Percentiles rank a stretch among this genome's conserved stretches.
Evolutionary conservation across 2,113 vertebrate species (phyloP).

Genomic region (Dasyornis broadbenti): DNA sequence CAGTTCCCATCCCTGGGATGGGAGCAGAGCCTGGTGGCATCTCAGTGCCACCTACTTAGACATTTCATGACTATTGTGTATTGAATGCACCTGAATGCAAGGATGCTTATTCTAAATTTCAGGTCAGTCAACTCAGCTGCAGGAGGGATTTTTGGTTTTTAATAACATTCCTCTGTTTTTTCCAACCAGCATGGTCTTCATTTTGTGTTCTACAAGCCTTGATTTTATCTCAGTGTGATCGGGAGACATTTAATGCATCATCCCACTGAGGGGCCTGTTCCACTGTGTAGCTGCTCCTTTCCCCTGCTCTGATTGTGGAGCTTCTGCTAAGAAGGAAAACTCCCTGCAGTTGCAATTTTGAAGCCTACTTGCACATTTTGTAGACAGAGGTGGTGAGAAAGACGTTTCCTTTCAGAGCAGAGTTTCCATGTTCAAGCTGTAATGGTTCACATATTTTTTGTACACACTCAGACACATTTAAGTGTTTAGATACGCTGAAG

Average conservation of each 20-base stretch:
- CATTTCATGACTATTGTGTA: fast-evolving
- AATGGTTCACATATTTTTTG: background rate
- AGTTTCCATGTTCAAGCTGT: background rate
- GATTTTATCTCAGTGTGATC: background rate
- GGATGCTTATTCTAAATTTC: background rate
- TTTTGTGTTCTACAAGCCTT: background rate
- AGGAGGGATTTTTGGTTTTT: background rate
- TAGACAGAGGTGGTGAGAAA: background rate
- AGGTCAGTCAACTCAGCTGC: background rate
- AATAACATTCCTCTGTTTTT: background rate
- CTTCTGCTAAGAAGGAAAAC: background rate
- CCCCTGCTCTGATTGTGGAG: background rate
- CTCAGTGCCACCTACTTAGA: background rate
- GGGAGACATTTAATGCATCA: background rate
- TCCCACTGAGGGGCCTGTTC: background rate
- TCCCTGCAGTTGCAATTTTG: background rate
- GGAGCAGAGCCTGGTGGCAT: background rate
- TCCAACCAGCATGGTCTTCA: background rate
- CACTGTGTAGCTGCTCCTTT: background rate
- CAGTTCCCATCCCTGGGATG: fast-evolving
- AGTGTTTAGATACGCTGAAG: background rate
- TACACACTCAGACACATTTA: fast-evolving
- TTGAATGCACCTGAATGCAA: background rate
- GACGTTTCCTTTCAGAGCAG: background rate
- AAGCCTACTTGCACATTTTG: background rate